Base-by-base conservation (phyloP, 1,140 invertebrate genomes). In the Drosophila athabasca region DNA sequence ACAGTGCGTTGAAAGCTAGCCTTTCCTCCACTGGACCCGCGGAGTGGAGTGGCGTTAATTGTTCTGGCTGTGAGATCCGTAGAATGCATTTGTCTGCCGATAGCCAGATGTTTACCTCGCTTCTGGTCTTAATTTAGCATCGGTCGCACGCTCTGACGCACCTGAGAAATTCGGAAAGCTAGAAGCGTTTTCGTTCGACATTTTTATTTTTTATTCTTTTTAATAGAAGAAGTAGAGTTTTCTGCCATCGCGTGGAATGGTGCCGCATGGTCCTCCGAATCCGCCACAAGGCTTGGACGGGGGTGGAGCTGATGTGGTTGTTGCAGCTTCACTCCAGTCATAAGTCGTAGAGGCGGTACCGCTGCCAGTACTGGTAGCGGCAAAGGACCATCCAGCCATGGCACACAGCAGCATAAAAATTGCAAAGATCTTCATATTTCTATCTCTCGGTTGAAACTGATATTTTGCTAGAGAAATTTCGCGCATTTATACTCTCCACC, bases 41-140 rank as follows among this genome's bases (percentile, higher is more conserved):
- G 17, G 17, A 19, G 44, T 22, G 11, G 57, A 59, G 55, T 68
- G 55, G 62, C 55, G 50, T 67, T 68, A 67, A 75, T 55, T 76
- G 55, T 50, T 57, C 43, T 39, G 26, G 55, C 55, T 68, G 55
- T 76, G 62, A 76, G 51, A 76, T 39, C 11, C 62, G 62, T 62
- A 62, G 67, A 78, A 70, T 57, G 57, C 54, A 70, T 62, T 67
- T 35, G 26, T 61, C 24, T 61, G 22, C 54, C 45, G 13, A 41
- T 46, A 55, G 43, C 59, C 80, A 85, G 74, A 85, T 87, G 78
- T 66, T 74, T 52, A 44, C 11, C 35, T 46, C 13, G 44, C 45
- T 17, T 29, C 19, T 44, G 49, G 46, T 69, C 77, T 75, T 81
- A 45, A 49, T 78, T 59, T 85, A 87, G 82, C 50, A 39, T 39